Evolutionary conservation across 1,140 invertebrate species (phyloP), one percentile per base, ranked within the genome.

Genomic region (Meteorus sp.): DNA sequence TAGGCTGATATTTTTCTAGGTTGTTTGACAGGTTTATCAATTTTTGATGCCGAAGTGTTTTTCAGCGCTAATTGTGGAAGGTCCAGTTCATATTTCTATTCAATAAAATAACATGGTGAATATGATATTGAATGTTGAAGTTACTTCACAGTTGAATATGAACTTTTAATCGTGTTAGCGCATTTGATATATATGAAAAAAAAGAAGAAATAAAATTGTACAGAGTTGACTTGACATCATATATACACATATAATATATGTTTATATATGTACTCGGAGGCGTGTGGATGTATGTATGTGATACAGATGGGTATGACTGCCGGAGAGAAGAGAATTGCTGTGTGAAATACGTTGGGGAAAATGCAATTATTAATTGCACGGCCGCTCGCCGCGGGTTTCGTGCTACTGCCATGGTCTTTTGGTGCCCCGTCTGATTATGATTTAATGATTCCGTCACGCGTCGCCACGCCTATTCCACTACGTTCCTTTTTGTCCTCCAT

Each of bases 391-490:
- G 45, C 63, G 29, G 51, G 60, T 61, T 51, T 50, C 64, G 61
- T 54, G 57, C 55, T 41, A 62, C 15, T 50, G 56, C 62, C 51
- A 9, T 41, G 51, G 3, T 48, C 37, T 39, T 35, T 20, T 50
- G 41, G 43, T 33, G 5, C 33, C 47, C 4, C 8, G 45, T 33
- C 50, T 63, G 63, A 67, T 67, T 67, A 65, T 66, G 66, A 68
- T 66, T 66, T 64, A 66, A 62, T 59, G 64, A 66, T 68, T 62
- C 45, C 58, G 60, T 64, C 58, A 62, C 64, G 62, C 44, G 57
- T 41, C 52, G 53, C 39, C 52, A 61, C 56, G 27, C 53, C 27
- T 35, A 56, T 22, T 11, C 44, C 2, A 7, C 43, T 20, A 39
- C 31, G n/a, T 59, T 54, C 59, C 48, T 51, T 43, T 57, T 51